Evolutionary conservation across 2,888 invertebrate genomes (phyloP).

Genomic region (Eremobia ochroleuca): DNA sequence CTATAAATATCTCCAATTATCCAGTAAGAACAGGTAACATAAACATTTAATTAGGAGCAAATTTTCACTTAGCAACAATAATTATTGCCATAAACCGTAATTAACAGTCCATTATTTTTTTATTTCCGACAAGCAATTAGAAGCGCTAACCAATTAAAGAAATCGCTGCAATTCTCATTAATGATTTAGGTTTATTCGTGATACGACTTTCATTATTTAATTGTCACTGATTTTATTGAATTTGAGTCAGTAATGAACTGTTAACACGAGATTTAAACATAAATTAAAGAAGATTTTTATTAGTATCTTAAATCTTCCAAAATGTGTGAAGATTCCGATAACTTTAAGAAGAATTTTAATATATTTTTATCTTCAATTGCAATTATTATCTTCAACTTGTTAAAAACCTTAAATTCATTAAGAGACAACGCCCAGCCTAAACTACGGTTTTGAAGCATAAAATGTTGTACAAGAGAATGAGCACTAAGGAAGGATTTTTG

Average conservation of each 20-base stretch:
- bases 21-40: slow-evolving; percentile 43
- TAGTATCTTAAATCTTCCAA: too few species aligned
- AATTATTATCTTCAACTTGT: too few species aligned
- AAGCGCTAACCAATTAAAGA: slow-evolving; percentile 54
- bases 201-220: slow-evolving; percentile 20
- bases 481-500: too few species aligned
- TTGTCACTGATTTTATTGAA: slow-evolving; percentile 34
- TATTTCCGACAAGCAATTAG: slow-evolving; percentile 60
- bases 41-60: slow-evolving; percentile 61
- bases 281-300: background rate
- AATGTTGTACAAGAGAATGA: too few species aligned
- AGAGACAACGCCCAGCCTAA: too few species aligned
- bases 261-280: slow-evolving; percentile 6
- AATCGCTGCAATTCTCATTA: slow-evolving; percentile 46
- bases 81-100: slow-evolving; percentile 57
- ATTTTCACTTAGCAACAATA: slow-evolving; percentile 55
- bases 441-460: too few species aligned
- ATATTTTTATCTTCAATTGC: too few species aligned
- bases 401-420: too few species aligned
- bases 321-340: background rate
- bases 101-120: slow-evolving; percentile 64
- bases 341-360: too few species aligned
- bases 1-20: slow-evolving; percentile 49
- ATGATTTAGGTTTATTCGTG: slow-evolving; percentile 38
- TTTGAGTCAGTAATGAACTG: slow-evolving; percentile 9